These are phyloP conservation scores for Orycteropus afer DNA, from an alignment of 2,113 vertebrate genomes.

Conservation along the genomic window DNA sequence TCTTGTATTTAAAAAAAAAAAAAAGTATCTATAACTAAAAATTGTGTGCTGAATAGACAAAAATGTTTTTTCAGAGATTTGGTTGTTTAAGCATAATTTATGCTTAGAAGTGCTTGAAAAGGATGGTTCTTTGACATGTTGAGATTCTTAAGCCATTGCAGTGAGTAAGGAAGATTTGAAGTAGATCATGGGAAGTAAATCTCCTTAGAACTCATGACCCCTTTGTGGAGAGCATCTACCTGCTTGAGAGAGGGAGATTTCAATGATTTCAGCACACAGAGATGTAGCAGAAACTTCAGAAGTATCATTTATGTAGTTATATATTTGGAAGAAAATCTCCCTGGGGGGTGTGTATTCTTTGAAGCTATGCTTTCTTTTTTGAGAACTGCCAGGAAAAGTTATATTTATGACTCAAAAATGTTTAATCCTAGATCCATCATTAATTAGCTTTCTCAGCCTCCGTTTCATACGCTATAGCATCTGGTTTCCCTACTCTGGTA, in stretches of 20 bases:
- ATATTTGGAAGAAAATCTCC: background rate
- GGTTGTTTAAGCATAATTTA: conserved; percentile 19
- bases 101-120: background rate
- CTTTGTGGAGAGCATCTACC: background rate
- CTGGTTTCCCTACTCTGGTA: background rate
- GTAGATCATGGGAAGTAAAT: background rate
- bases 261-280: background rate
- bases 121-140: background rate
- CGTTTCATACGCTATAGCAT: background rate
- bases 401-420: background rate
- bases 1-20: background rate
- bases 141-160: background rate
- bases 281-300: background rate
- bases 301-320: background rate
- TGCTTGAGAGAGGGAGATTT: background rate
- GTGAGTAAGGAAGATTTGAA: background rate
- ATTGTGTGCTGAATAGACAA: conserved; percentile 30
- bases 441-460: background rate
- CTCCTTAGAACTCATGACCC: background rate
- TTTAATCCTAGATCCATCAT: background rate
- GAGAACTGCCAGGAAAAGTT: background rate
- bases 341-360: background rate
- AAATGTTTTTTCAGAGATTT: conserved; percentile 4
- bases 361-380: background rate
- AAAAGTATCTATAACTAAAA: conserved; percentile 43